Percentiles rank a stretch among this genome's conserved stretches.
Evolutionary conservation across 2,113 vertebrate species (phyloP).

Genomic region (Procavia capensis): DNA sequence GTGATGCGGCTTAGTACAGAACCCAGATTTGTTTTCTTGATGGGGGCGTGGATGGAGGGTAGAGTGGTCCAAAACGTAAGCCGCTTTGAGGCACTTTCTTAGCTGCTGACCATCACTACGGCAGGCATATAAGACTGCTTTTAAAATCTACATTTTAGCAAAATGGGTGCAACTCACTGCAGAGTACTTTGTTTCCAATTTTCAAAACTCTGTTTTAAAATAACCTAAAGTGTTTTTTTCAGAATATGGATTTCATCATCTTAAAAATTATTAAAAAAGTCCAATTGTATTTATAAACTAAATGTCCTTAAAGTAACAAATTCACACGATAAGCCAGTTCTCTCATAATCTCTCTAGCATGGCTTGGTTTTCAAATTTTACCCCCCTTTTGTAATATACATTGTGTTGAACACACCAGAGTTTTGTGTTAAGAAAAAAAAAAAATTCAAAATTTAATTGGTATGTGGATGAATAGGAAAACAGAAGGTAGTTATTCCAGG

Average conservation of each 20-base stretch:
- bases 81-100: background rate
- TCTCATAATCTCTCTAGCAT: background rate
- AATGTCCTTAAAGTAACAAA: constrained; percentile 25
- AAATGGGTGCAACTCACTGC: background rate
- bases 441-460: constrained; percentile 43
- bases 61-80: background rate
- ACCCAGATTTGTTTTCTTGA: background rate
- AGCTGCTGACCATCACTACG: background rate
- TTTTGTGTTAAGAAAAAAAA: constrained; percentile 60
- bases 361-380: constrained; percentile 32
- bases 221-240: background rate
- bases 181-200: background rate
- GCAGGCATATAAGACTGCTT: background rate
- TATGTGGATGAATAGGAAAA: constrained; percentile 40
- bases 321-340: background rate
- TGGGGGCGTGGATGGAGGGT: too few relatives aligned
- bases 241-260: constrained; percentile 17
- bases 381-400: background rate
- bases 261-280: constrained; percentile 9
- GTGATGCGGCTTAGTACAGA: background rate
- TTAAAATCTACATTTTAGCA: background rate
- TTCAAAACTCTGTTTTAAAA: constrained; percentile 38
- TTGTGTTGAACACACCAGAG: background rate
- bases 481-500: constrained; percentile 22
- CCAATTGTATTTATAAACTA: background rate